phyloP scores from a whole-genome alignment of 2,888 invertebrate species.

The Carcina quercana region DNA sequence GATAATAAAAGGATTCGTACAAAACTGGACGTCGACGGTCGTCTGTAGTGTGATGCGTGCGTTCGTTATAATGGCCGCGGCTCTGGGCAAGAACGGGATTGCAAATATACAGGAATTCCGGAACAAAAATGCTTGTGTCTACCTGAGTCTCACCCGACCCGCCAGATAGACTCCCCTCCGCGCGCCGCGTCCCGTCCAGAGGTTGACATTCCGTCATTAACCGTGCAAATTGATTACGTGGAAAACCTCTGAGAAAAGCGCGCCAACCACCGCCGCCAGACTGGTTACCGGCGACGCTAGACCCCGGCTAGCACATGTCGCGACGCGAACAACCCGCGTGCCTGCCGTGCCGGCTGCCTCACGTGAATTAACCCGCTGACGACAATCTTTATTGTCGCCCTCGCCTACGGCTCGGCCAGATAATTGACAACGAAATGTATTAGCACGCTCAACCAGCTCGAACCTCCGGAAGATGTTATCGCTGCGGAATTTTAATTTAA shows the following conservation, averaged over 20 bases:
- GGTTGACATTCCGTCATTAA: slow-evolving; percentile 24
- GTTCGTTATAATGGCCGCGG: too few species aligned
- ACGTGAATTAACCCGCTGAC: slow-evolving; percentile 39
- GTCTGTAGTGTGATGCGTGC: too few species aligned
- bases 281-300: not conserved
- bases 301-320: too few species aligned
- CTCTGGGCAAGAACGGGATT: slow-evolving; percentile 49
- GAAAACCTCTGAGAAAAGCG: slow-evolving; percentile 66
- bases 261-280: slow-evolving; percentile 33
- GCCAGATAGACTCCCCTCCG: slow-evolving; percentile 38
- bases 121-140: slow-evolving; percentile 9
- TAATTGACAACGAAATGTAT: too few species aligned
- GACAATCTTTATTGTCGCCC: slow-evolving; percentile 38
- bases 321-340: slow-evolving; percentile 30
- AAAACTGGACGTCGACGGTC: too few species aligned
- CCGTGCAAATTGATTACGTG: slow-evolving; percentile 64
- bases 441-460: too few species aligned
- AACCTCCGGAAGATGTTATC: too few species aligned
- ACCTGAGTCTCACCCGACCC: slow-evolving; percentile 18
- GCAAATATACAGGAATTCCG: slow-evolving; percentile 63
- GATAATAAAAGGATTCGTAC: too few species aligned
- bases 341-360: slow-evolving; percentile 33
- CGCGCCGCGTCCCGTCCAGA: slow-evolving; percentile 34
- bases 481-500: not conserved
- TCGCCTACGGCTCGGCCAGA: too few species aligned